Evolutionary conservation across 2,888 invertebrate genomes (phyloP).

Genomic region (Drosophila testacea): DNA sequence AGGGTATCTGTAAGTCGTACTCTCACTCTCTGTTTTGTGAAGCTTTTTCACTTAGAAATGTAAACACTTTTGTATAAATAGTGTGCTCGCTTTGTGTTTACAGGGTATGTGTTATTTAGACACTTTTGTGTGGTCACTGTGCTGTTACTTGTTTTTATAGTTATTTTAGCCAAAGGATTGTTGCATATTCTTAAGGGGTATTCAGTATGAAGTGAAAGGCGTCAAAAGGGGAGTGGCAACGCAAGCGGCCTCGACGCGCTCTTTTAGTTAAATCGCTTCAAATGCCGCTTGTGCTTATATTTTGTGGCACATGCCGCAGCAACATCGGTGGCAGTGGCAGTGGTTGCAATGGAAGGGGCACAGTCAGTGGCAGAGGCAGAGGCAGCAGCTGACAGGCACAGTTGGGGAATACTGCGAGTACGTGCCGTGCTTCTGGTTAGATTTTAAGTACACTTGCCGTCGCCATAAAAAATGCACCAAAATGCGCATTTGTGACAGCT

Average conservation of each 20-base stretch:
- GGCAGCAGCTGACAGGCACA: conserved; percentile 59
- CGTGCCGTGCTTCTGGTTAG: conserved; percentile 57
- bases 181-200: too few relatives aligned
- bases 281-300: conserved; percentile 45
- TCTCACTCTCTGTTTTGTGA: too few relatives aligned
- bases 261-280: conserved; percentile 60
- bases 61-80: too few relatives aligned
- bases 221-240: neutral
- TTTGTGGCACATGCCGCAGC: conserved; percentile 36
- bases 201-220: too few relatives aligned
- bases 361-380: neutral
- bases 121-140: too few relatives aligned
- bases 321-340: neutral
- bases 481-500: conserved; percentile 64
- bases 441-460: conserved; percentile 60
- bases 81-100: too few relatives aligned
- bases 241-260: conserved; percentile 45
- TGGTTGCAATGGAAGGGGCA: conserved; percentile 8
- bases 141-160: too few relatives aligned
- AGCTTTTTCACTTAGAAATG: too few relatives aligned
- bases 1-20: too few relatives aligned
- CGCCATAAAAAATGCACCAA: conserved; percentile 56
- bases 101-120: too few relatives aligned
- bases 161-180: too few relatives aligned
- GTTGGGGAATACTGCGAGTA: conserved; percentile 63